These are phyloP conservation scores for Pseudococcus viburni DNA, from an alignment of 2,888 invertebrate genomes.

Conservation along the genomic window DNA sequence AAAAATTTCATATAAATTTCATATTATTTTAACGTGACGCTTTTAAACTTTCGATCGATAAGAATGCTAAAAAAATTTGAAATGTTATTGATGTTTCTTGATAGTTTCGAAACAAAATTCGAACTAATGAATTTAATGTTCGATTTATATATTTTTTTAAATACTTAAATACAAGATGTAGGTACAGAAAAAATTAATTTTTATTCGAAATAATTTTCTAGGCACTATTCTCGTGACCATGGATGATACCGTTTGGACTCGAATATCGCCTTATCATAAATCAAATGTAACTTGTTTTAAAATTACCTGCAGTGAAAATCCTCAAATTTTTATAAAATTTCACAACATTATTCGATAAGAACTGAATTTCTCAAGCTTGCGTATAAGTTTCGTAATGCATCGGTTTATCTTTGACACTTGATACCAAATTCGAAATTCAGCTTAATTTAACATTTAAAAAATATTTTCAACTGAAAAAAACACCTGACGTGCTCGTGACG, in stretches of 20 bases:
- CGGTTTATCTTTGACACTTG: conserved; percentile 2
- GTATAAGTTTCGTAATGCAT: not conserved
- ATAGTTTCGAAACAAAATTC: not conserved
- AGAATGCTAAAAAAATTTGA: conserved; percentile 46
- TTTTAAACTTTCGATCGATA: conserved; percentile 61
- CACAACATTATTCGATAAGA: not conserved
- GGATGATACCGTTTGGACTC: not conserved
- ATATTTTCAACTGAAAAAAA: conserved; percentile 14
- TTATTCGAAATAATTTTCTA: not conserved
- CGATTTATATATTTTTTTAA: no score
- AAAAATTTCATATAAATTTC: conserved; percentile 66
- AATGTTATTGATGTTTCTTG: not conserved
- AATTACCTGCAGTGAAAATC: not conserved
- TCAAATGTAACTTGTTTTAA: not conserved
- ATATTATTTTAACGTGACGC: conserved; percentile 61
- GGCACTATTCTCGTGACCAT: not conserved
- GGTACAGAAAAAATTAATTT: not conserved
- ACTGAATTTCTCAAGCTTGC: not conserved
- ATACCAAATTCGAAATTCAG: not conserved
- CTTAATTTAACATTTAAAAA: not conserved
- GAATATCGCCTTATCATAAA: not conserved
- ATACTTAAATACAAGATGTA: no score
- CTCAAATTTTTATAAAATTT: not conserved
- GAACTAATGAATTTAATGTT: not conserved
- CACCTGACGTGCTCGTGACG: not conserved